Base-by-base conservation (phyloP, 2,113 vertebrate genomes). In the Aspiorhynchus laticeps region DNA sequence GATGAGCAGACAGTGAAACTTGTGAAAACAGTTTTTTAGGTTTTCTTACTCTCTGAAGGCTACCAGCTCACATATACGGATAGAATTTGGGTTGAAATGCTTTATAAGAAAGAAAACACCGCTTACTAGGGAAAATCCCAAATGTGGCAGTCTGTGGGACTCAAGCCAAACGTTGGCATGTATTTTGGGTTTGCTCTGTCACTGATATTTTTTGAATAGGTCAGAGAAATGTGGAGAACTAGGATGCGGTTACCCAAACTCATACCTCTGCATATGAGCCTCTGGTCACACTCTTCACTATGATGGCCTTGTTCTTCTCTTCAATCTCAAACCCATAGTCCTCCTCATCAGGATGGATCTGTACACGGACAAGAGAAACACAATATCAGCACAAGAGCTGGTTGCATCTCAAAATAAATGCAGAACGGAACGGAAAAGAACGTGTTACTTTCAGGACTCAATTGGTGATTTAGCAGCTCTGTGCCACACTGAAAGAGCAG, bases 281-380 rank as follows among this genome's bases (percentile, higher is more conserved):
- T 87, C 94, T 95, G 92, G 94, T 95, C 90, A 99, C 97, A 10
- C 96, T 97, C 92, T 97, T 99, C 91, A 99, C 98, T 91, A 99
- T 92, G n/a, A 97, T 93, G 1, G 94, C 94, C 91, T 99, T 99
- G 94, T 98, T 99, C 94, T 97, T 99, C 92, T 99, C 98, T 92
- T 99, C 98, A 0, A 99, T 95, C 88, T 99, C 97, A 79, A 99
- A 99, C 86, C 98, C 98, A 0, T 99, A 99, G 93, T 97, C 97
- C 2, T 99, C 97, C 88, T 98, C 98, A 93, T 97, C 97, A 0
- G 98, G 97, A 86, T 97, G 94, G 92, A 99, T 96, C 98, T 99
- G 88, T 4, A 84, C 85, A 73, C 38, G 38, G 85, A 10, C 86
- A 71, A 48, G 53, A 79, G 28, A 46, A 63, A 19, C n/a, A 87